phyloP scores from a whole-genome alignment of 2,113 vertebrate genomes.

The Prochilodus magdalenae region DNA sequence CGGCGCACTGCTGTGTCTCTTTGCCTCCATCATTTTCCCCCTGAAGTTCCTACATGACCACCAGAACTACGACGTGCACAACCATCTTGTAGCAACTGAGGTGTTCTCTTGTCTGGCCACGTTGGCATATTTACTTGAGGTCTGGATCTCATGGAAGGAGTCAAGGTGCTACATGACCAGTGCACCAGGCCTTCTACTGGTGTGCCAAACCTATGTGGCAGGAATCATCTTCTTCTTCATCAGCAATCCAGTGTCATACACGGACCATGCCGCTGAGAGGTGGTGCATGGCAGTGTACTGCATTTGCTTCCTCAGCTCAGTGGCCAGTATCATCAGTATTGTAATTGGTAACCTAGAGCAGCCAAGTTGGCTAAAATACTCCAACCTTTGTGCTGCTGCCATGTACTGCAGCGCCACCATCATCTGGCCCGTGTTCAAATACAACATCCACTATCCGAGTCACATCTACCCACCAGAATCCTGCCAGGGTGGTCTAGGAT shows the following conservation, averaged over 20 bases:
- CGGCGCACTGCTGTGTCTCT: background rate
- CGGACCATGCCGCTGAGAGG: background rate
- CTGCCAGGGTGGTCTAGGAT: accelerated
- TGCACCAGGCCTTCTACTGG: background rate
- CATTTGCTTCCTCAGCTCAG: slow-evolving; percentile 6
- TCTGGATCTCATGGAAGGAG: background rate
- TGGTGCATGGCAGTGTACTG: slow-evolving; percentile 5
- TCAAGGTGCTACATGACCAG: background rate
- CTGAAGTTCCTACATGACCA: background rate
- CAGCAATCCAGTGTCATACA: background rate
- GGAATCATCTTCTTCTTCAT: background rate
- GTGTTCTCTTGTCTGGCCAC: background rate
- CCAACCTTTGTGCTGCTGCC: background rate
- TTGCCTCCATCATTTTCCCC: background rate
- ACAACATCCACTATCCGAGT: background rate
- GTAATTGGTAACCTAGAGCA: background rate
- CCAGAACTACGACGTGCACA: background rate
- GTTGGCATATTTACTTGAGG: background rate
- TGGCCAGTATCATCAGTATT: background rate
- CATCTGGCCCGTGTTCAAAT: background rate
- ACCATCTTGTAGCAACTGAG: background rate
- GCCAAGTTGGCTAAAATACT: background rate
- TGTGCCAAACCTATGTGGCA: slow-evolving; percentile 2
- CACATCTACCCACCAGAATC: background rate
- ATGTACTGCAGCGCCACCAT: background rate